Evolutionary conservation across 2,888 invertebrate genomes (phyloP).

Genomic region (Leuctra nigra): DNA sequence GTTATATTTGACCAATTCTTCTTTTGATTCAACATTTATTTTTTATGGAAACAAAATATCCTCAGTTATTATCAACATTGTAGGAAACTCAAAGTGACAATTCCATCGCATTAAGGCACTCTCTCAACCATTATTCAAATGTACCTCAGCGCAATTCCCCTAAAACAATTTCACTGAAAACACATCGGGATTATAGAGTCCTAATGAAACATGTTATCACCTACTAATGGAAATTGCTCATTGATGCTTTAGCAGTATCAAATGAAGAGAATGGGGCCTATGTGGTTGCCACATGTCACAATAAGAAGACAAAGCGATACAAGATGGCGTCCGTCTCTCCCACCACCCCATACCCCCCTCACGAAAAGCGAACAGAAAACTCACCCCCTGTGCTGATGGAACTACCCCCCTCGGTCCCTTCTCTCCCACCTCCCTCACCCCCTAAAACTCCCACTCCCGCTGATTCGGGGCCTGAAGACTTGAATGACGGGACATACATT

Average conservation of each 20-base stretch:
- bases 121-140: too few relatives aligned
- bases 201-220: too few relatives aligned
- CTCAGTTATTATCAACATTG: too few relatives aligned
- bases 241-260: not conserved
- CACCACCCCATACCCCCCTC: not conserved
- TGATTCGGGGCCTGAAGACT: slow-evolving; percentile 16
- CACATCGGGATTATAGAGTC: too few relatives aligned
- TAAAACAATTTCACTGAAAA: too few relatives aligned
- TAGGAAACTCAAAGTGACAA: too few relatives aligned
- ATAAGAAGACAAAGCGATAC: slow-evolving; percentile 22
- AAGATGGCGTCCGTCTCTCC: slow-evolving; percentile 13
- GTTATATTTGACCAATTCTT: too few relatives aligned
- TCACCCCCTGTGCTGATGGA: slow-evolving; percentile 10
- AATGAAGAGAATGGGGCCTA: not conserved
- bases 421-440: not conserved
- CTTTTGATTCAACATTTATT: too few relatives aligned
- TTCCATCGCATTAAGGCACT: too few relatives aligned
- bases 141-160: too few relatives aligned
- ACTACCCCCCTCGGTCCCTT: slow-evolving; percentile 1
- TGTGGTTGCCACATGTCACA: not conserved
- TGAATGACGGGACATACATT: slow-evolving; percentile 22
- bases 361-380: slow-evolving; percentile 9
- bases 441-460: not conserved
- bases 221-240: slow-evolving; percentile 13
- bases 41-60: too few relatives aligned